Evolutionary conservation across 2,888 invertebrate species (phyloP).

Genomic region (Phymatocera aterrima): DNA sequence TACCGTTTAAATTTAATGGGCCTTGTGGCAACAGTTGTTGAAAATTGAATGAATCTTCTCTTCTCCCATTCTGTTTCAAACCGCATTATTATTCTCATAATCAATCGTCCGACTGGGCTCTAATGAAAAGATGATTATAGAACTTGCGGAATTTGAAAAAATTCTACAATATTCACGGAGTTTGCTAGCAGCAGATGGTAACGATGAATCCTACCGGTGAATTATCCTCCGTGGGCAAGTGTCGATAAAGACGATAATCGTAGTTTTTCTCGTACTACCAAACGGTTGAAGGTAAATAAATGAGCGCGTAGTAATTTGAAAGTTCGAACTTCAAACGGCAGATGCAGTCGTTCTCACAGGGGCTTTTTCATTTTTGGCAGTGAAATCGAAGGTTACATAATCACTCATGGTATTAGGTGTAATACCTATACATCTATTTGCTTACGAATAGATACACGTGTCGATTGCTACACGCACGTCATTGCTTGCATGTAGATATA

Average conservation of each 20-base stretch:
- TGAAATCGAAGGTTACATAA: not conserved
- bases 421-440: not conserved
- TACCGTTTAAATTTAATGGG: too few species aligned
- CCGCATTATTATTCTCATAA: too few species aligned
- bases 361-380: not conserved
- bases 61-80: too few species aligned
- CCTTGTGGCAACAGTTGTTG: too few species aligned
- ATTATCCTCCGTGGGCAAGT: not conserved
- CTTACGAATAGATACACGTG: constrained; percentile 22
- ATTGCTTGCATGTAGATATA: not conserved
- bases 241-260: constrained; percentile 10
- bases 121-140: too few species aligned
- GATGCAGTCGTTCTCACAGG: not conserved
- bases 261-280: not conserved
- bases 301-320: not conserved
- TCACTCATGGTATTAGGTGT: not conserved
- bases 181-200: not conserved
- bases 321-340: not conserved
- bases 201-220: not conserved
- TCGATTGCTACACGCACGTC: not conserved
- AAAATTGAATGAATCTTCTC: too few species aligned
- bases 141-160: not conserved
- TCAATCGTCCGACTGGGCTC: too few species aligned
- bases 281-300: constrained; percentile 7
- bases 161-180: not conserved